A percentile compares a stretch with the other conserved stretches of the same genome.
Conservation (phyloP, 2,888 invertebrate genomes). For the Chelonus formosanus region DNA sequence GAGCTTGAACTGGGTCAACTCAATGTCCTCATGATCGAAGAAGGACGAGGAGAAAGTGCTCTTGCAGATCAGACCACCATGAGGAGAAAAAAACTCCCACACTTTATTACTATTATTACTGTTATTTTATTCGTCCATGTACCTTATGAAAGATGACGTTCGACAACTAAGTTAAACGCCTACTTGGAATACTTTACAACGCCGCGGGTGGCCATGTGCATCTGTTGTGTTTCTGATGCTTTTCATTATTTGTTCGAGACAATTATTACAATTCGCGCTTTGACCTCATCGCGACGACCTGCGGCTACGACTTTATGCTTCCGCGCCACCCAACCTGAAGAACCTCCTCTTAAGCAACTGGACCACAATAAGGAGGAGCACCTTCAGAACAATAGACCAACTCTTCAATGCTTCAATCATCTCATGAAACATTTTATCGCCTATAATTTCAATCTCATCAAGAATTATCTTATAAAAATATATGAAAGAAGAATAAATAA, state of each 20-base stretch:
- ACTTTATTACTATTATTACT: conserved; percentile 14
- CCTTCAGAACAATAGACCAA: conserved; percentile 19
- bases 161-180: conserved; percentile 25
- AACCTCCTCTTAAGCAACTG: conserved; percentile 2
- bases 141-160: conserved; percentile 9
- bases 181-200: conserved; percentile 26
- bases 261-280: conserved; percentile 28
- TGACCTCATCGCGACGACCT: conserved; percentile 21
- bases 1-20: conserved; percentile 46
- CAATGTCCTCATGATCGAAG: conserved; percentile 47
- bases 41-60: conserved; percentile 11
- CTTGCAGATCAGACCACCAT: neutral
- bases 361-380: conserved; percentile 16
- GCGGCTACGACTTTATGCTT: conserved; percentile 20
- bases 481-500: conserved; percentile 11
- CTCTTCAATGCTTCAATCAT: conserved; percentile 12
- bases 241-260: conserved; percentile 16
- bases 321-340: conserved; percentile 23
- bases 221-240: conserved; percentile 21
- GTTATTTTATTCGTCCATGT: conserved; percentile 26
- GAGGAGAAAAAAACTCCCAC: conserved; percentile 56
- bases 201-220: conserved; percentile 33
- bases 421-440: conserved; percentile 11
- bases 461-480: neutral
- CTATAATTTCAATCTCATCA: conserved; percentile 10